Evolutionary conservation across 2,888 invertebrate genomes (phyloP), one percentile per base, ranked within the genome.

Genomic region (Lepidochrysops patricia): DNA sequence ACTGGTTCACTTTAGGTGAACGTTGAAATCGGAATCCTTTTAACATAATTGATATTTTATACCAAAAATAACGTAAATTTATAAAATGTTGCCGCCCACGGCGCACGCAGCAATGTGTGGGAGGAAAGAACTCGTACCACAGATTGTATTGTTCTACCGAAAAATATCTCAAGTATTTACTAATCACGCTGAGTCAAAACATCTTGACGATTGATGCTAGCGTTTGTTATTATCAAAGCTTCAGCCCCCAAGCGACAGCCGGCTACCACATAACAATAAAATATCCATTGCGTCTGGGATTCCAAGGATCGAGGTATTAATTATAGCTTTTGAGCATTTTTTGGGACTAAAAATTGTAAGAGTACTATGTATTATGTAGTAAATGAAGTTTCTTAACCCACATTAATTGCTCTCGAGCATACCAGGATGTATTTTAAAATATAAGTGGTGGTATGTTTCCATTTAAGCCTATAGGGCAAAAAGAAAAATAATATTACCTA

Each of bases 41-140:
- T 77, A 73, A 74, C 74, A 52, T 52, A 26, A 27, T 67, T n/a
- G n/a, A n/a, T n/a, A n/a, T n/a, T n/a, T 66, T 64, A 69, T 26
- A 70, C 77, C 85, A 84, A 81, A 83, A 82, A 84, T 85, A 85
- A 79, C 69, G 73, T 80, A 76, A 76, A 72, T 76, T n/a, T n/a
- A 74, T 76, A 77, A 77, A 79, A 78, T 79, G 77, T 75, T 72
- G 67, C 74, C 79, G 75, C 83, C 84, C 72, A 83, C 82, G 70
- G 74, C 58, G n/a, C 50, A 50, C 26, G 23, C 29, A 29, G 29
- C 7, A 9, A 9, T 32, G 54, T 13, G 54, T 54, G 54, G 54
- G 54, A 29, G 15, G 32, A 54, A 19, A 32, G 15, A 9, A 15
- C 26, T 52, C 27, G 15, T 27, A 19, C 54, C 54, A 12, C 15